Base-by-base conservation (phyloP, 2,888 invertebrate species). In the Crematogaster levior region DNA sequence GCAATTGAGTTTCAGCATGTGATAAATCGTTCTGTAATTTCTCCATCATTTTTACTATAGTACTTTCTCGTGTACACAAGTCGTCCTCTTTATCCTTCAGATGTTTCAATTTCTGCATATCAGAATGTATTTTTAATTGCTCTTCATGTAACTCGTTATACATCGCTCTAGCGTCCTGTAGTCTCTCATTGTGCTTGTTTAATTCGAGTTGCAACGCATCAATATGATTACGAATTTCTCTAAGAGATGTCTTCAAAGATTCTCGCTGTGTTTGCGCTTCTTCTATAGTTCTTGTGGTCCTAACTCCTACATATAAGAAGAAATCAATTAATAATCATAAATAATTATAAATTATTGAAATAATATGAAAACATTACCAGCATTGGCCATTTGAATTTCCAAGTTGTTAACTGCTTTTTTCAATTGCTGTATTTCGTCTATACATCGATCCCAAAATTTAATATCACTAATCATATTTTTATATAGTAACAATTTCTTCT, bases 401-500 rank as follows among this genome's bases (percentile, higher is more conserved):
- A 95, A 91, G 61, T 93, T 92, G 1, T 94, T 93, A 60, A 96
- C 93, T 81, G 94, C 95, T 12, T 92, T 90, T 80, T 96, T 95
- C 1, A 96, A 92, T 85, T 95, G 95, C 4, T 93, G 93, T 30
- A 96, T 95, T 86, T 96, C 95, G 7, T 95, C 95, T 88, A 96
- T 96, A 87, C 96, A 95, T 88, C 97, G 96, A 94, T 98, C 98
- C 83, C 98, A 95, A 34, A 97, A 94, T 0, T 97, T 96, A 94
- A 98, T 96, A 92, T 98, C 98, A 1, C 97, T 96, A 81, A 97
- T 95, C 85, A 98, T 96, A 84, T 95, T 93, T 83, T 95, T 95
- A 30, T 95, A 96, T 74, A 95, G 93, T 12, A 94, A 93, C 73
- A 95, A 93, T 88, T 95, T 95, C 82, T 93, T 92, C 88, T 95